A percentile compares a stretch with the other conserved stretches of the same genome.
Evolutionary conservation across 2,797 vertebrate species (phyloP).

Genomic region (Pseudomugil gertrudae): DNA sequence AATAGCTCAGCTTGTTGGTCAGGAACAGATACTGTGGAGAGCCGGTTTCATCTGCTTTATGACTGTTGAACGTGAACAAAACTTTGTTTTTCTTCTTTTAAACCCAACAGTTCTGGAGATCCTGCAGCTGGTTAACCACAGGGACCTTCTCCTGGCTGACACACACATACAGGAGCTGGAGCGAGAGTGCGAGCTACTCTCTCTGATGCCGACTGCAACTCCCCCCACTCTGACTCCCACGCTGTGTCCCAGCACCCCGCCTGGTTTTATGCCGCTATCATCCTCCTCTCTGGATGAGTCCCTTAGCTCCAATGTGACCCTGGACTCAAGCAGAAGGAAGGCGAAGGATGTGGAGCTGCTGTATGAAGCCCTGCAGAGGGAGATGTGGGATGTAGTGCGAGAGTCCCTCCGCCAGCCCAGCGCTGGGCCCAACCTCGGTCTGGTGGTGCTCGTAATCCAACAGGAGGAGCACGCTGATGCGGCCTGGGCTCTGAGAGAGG

Average conservation of each 20-base stretch:
- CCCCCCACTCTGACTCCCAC: conserved; percentile 49
- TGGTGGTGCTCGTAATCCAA: conserved; percentile 88
- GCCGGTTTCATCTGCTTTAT: not conserved
- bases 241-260: conserved; percentile 36
- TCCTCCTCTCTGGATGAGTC: conserved; percentile 64
- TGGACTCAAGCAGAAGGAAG: conserved; percentile 83
- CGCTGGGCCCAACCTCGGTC: conserved; percentile 82
- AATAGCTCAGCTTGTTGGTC: conserved; percentile 41
- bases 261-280: conserved; percentile 32
- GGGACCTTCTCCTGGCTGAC: conserved; percentile 89
- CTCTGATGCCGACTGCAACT: conserved; percentile 58
- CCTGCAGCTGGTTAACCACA: conserved; percentile 88
- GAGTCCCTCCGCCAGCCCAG: conserved; percentile 87
- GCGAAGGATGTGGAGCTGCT: conserved; percentile 91
- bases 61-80: not conserved
- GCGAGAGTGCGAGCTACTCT: conserved; percentile 85
- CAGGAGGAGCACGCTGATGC: conserved; percentile 89
- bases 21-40: conserved; percentile 21
- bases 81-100: conserved; percentile 10
- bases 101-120: conserved; percentile 87
- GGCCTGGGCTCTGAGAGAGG: conserved; percentile 74
- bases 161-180: conserved; percentile 92
- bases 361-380: conserved; percentile 90
- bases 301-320: conserved; percentile 72
- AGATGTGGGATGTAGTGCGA: conserved; percentile 90